A percentile compares a stretch with the other conserved stretches of the same genome.
Evolutionary conservation across 2,113 vertebrate species (phyloP).

Genomic region (Bubo blakistoni): DNA sequence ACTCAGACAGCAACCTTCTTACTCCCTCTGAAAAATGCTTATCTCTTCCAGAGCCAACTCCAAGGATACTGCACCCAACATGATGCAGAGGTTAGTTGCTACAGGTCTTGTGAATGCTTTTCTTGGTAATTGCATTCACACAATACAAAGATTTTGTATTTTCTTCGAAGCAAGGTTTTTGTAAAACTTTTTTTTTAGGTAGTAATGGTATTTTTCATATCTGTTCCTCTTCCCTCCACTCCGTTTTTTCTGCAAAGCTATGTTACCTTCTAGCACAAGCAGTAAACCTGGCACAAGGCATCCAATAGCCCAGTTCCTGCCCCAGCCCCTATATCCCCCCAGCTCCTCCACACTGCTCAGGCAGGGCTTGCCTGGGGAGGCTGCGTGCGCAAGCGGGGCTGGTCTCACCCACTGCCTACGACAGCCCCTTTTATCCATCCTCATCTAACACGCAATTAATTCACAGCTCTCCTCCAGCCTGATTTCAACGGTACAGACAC

Average conservation of each 20-base stretch:
- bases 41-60: not conserved
- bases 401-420: not conserved
- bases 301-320: not conserved
- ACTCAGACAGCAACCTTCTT: not conserved
- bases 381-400: not conserved
- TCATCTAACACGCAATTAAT: not conserved
- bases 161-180: not conserved
- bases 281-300: not conserved
- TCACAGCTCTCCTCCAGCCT: not conserved
- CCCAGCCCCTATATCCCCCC: not conserved
- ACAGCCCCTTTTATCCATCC: not conserved
- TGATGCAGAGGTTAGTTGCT: not conserved
- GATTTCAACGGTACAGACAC: not conserved
- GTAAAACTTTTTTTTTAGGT: not conserved
- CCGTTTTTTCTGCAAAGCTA: not conserved
- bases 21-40: not conserved
- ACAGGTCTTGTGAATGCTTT: not conserved
- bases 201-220: not conserved
- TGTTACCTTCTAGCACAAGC: not conserved
- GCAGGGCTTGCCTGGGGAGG: not conserved
- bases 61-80: not conserved
- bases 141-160: not conserved
- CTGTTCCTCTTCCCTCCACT: not conserved
- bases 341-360: accelerated
- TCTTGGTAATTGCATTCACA: not conserved